phyloP scores from a whole-genome alignment of 2,888 invertebrate species.

The Noctua comes region DNA sequence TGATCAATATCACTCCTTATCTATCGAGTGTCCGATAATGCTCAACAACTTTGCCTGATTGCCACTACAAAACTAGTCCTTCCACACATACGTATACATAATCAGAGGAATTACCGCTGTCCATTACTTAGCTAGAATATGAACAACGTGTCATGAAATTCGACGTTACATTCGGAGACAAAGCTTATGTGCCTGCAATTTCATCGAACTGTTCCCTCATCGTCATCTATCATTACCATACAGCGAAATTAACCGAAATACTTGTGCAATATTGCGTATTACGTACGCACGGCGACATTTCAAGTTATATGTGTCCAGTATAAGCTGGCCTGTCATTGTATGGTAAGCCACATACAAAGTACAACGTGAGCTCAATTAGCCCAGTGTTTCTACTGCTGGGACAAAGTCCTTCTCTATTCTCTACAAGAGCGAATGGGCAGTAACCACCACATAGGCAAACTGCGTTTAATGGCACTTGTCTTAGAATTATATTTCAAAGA shows the following conservation, averaged over 20 bases:
- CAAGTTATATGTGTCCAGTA: neutral
- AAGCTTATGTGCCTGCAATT: slow-evolving; percentile 10
- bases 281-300: slow-evolving; percentile 5
- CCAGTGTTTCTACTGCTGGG: neutral
- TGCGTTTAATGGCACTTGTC: neutral
- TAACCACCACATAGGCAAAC: neutral
- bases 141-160: slow-evolving; percentile 1
- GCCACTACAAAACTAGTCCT: neutral
- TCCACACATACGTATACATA: too few species aligned
- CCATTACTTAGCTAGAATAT: neutral
- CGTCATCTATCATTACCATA: slow-evolving; percentile 28
- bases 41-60: neutral
- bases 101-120: neutral
- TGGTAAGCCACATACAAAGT: neutral
- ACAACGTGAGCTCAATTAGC: neutral
- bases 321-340: neutral
- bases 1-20: neutral
- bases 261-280: slow-evolving; percentile 28
- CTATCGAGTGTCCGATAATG: neutral
- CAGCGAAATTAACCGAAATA: slow-evolving; percentile 19
- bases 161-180: slow-evolving; percentile 12
- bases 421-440: neutral
- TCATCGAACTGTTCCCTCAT: neutral
- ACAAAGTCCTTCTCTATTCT: neutral
- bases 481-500: neutral